These are phyloP conservation scores for Cremastobaeus sp. DNA, from an alignment of 2,888 invertebrate species.

Conservation along the genomic window DNA sequence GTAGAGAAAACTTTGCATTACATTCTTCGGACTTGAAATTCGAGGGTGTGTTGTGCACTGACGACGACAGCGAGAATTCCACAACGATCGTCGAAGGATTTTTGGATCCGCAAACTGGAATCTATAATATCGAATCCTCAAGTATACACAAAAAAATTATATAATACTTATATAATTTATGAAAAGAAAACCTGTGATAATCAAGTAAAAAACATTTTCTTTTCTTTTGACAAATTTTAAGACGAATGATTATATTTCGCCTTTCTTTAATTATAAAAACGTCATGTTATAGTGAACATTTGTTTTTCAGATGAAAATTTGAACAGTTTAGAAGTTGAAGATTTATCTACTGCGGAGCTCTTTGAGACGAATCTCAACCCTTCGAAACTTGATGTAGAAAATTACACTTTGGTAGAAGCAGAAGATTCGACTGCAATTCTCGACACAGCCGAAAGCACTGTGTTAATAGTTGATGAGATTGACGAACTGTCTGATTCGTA, in stretches of 20 bases:
- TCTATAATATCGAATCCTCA: constrained; percentile 64
- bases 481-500: constrained; percentile 66
- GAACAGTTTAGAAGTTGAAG: constrained; percentile 64
- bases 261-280: too few species aligned
- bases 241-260: too few species aligned
- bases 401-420: constrained; percentile 80
- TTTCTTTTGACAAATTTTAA: constrained; percentile 21
- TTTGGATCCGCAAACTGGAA: constrained; percentile 64
- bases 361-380: constrained; percentile 80
- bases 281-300: too few species aligned
- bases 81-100: constrained; percentile 63
- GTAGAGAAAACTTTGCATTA: constrained; percentile 5
- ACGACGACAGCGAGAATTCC: constrained; percentile 39
- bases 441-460: constrained; percentile 51
- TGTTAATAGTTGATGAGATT: constrained; percentile 63
- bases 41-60: constrained; percentile 16
- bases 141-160: constrained; percentile 49
- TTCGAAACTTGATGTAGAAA: constrained; percentile 80
- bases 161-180: background rate
- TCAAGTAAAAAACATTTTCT: too few species aligned
- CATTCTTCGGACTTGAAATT: constrained; percentile 13
- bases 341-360: constrained; percentile 73
- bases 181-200: too few species aligned
- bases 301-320: constrained; percentile 35
- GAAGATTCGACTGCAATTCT: constrained; percentile 64